Conservation (phyloP, 2,888 invertebrate genomes). For the Tillus elongatus region DNA sequence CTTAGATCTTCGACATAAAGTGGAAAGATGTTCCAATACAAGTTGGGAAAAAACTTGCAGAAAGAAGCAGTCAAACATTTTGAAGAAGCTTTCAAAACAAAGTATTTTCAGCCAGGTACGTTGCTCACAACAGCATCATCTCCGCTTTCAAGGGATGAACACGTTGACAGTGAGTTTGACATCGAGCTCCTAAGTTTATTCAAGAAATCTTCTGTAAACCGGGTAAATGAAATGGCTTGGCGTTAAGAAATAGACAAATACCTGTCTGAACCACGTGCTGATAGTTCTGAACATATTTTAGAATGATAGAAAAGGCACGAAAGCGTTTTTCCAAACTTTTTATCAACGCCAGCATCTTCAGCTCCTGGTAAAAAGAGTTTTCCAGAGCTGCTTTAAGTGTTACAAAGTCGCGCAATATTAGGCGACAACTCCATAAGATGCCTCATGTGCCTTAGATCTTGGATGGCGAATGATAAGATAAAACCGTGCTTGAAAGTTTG, state of each 20-base stretch:
- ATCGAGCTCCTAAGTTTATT: too few relatives aligned
- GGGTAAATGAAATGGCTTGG: slow-evolving; percentile 15
- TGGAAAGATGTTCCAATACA: too few relatives aligned
- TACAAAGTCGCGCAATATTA: slow-evolving; percentile 16
- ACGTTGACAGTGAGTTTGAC: too few relatives aligned
- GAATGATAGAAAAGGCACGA: slow-evolving; percentile 18
- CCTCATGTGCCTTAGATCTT: slow-evolving; percentile 14
- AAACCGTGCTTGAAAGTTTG: slow-evolving; percentile 10
- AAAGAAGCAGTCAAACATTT: too few relatives aligned
- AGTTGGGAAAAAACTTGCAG: too few relatives aligned
- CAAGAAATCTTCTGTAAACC: slow-evolving; percentile 8
- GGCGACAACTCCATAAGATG: slow-evolving; percentile 10
- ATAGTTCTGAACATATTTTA: slow-evolving; percentile 17
- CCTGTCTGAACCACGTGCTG: slow-evolving; percentile 14
- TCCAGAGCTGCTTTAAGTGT: slow-evolving; percentile 17
- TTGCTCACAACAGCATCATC: too few relatives aligned
- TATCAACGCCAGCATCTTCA: slow-evolving; percentile 17
- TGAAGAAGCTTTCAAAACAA: too few relatives aligned
- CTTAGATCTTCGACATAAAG: too few relatives aligned
- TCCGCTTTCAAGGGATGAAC: too few relatives aligned
- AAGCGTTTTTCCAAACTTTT: slow-evolving; percentile 16
- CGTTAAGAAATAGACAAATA: slow-evolving; percentile 20
- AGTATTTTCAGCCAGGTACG: too few relatives aligned
- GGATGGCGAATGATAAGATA: slow-evolving; percentile 9
- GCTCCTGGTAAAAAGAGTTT: slow-evolving; percentile 16